A percentile compares a stretch with the other conserved stretches of the same genome.
phyloP scores from a whole-genome alignment of 2,113 vertebrate genomes.

The Hydropotes inermis region DNA sequence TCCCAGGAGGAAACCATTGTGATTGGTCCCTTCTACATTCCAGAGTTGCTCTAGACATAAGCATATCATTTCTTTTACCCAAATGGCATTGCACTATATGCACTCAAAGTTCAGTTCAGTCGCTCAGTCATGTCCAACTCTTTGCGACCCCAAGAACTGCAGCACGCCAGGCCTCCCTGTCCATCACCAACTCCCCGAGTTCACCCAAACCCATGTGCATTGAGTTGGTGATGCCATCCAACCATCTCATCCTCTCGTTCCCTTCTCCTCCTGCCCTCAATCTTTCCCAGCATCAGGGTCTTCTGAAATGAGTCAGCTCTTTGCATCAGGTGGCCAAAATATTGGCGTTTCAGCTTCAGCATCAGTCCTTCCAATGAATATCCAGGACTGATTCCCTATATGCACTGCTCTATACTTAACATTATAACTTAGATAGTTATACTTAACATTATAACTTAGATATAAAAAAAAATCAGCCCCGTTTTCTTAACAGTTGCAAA shows the following conservation, averaged over 20 bases:
- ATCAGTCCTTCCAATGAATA: background rate
- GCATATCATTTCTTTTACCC: background rate
- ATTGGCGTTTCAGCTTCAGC: background rate
- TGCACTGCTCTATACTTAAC: background rate
- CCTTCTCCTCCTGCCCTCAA: background rate
- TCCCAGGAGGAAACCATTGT: background rate
- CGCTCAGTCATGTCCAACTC: rapidly evolving
- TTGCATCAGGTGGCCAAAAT: background rate
- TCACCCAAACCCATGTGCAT: background rate
- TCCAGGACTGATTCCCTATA: background rate
- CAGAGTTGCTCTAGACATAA: background rate
- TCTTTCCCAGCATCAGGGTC: background rate
- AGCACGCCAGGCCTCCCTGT: background rate
- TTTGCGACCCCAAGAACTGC: background rate
- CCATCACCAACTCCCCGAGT: background rate
- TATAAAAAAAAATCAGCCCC: background rate
- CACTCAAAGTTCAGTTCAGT: background rate
- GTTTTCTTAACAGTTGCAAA: background rate
- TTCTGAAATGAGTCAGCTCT: background rate
- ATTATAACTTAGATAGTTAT: background rate
- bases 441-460: background rate
- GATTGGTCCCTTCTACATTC: background rate
- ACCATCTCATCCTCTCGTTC: background rate
- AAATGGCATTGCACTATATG: background rate
- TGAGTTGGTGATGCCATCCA: background rate